Evolutionary conservation across 2,888 invertebrate genomes (phyloP).

Genomic region (Clusia tigrina): DNA sequence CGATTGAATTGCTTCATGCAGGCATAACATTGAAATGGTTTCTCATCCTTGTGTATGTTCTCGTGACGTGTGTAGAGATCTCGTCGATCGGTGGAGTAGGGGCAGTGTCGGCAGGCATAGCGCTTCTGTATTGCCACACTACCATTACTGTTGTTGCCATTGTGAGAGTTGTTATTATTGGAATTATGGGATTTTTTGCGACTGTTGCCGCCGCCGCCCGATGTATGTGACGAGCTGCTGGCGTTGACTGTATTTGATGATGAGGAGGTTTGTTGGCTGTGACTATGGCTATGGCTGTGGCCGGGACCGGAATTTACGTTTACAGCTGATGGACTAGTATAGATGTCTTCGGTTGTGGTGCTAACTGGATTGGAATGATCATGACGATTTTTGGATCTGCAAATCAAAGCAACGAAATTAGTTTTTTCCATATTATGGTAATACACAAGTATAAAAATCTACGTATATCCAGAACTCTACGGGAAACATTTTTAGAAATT

Average conservation of each 20-base stretch:
- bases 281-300: slow-evolving; percentile 19
- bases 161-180: slow-evolving; percentile 36
- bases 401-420: too few species aligned
- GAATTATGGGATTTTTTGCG: slow-evolving; percentile 49
- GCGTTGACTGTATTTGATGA: slow-evolving; percentile 41
- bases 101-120: slow-evolving; percentile 87
- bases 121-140: slow-evolving; percentile 70
- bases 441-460: too few species aligned
- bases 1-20: slow-evolving; percentile 93
- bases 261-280: slow-evolving; percentile 15
- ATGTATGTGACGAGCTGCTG: slow-evolving; percentile 43
- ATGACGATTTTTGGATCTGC: slow-evolving; percentile 58
- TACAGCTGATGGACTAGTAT: slow-evolving; percentile 58
- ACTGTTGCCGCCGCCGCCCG: slow-evolving; percentile 38
- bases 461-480: too few species aligned
- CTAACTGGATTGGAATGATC: slow-evolving; percentile 42
- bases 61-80: slow-evolving; percentile 92
- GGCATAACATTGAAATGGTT: slow-evolving; percentile 92
- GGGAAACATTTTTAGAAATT: too few species aligned
- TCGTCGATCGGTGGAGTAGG: slow-evolving; percentile 89
- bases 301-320: slow-evolving; percentile 49
- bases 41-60: slow-evolving; percentile 92
- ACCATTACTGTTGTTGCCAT: slow-evolving; percentile 50
- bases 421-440: too few species aligned
- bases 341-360: slow-evolving; percentile 49